Evolutionary conservation across 2,113 vertebrate genomes (phyloP), one percentile per base, ranked within the genome.

Genomic region (Rhinichthys klamathensis): DNA sequence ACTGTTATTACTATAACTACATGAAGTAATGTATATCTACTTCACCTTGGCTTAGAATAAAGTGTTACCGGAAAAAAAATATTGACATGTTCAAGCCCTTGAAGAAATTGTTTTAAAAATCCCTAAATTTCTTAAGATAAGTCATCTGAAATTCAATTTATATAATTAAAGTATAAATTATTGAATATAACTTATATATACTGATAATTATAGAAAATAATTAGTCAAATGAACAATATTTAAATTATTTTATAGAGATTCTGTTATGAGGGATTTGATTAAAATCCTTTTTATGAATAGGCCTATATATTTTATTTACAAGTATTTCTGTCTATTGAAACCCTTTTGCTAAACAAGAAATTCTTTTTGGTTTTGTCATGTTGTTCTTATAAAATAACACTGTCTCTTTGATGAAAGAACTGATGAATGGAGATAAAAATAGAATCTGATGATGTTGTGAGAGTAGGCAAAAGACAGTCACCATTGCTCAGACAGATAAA

Each of bases 371-470:
- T 70, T n/a, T 23, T 70, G 4, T 6, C 8, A 5, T 35, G 27
- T 18, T 35, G 18, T 21, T 51, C 27, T 76, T 30, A 18, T 21
- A 54, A 21, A 41, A 76, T 32, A 51, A 76, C 32, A 15, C 76
- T 7, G 54, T 41, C 32, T 60, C 21, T 79, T 41, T 79, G 6
- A 25, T 41, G 13, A 79, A 79, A 60, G 76, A 32, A 25, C 56
- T 61, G 32, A 35, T 16, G 76, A 79, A 79, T 41, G 76, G 35
- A 8, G 56, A 79, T 41, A 79, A 79, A 10, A 79, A 79, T 79
- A 79, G 32, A 60, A 41, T 79, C 56, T 79, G 76, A 79, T 61
- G 76, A 5, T 38, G 32, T 32, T 61, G 56, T 49, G 72, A 13
- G 18, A 23, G 82, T 30, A 79, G 9, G 54, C 18, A 56, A 56